These are phyloP conservation scores for Festucalex cinctus DNA, from an alignment of 2,113 vertebrate species.

Conservation along the genomic window DNA sequence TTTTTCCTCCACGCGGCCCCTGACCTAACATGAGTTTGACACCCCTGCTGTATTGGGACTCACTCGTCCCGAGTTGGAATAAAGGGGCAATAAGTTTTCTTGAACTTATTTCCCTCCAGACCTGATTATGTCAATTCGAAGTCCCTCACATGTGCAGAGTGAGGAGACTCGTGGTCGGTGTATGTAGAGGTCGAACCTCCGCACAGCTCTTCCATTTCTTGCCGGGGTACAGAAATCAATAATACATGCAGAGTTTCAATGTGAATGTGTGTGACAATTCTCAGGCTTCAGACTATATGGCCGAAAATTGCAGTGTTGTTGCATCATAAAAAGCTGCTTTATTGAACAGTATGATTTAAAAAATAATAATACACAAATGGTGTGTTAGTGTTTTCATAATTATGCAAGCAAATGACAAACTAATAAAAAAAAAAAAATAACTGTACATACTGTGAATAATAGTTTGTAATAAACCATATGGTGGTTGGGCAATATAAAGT, in stretches of 20 bases:
- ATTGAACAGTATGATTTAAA: neutral
- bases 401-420: neutral
- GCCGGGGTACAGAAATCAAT: neutral
- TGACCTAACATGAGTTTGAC: too few species aligned
- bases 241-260: neutral
- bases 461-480: neutral
- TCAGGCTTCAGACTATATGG: neutral
- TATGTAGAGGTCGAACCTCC: neutral
- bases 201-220: neutral
- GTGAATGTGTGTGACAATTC: neutral
- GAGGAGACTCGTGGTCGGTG: too few species aligned
- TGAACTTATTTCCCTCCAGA: neutral
- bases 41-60: too few species aligned
- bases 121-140: neutral
- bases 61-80: neutral
- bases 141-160: neutral
- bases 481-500: neutral
- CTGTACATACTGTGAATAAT: neutral
- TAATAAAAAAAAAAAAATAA: neutral
- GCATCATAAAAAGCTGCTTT: neutral
- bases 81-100: neutral
- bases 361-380: neutral
- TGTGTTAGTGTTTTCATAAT: neutral
- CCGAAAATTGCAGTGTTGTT: neutral
- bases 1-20: too few species aligned